Base-by-base conservation (phyloP, 1,140 invertebrate species). In the Magallana gigas region DNA sequence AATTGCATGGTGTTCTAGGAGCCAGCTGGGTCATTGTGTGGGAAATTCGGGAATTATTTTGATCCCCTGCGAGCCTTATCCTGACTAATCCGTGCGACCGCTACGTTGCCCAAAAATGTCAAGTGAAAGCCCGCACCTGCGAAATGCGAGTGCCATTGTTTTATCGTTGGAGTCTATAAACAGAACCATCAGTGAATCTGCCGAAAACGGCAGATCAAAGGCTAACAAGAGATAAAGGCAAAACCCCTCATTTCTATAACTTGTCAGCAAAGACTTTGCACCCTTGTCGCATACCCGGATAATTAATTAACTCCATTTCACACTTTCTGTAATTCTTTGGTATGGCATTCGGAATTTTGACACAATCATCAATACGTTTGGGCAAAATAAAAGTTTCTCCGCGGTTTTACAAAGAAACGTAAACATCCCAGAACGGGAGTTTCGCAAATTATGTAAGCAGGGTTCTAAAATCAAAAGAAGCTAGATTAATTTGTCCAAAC, bases 41-140 rank as follows among this genome's bases (percentile, higher is more conserved):
- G 59, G 81, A 87, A 87, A 62, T 62, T 36, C 76, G 57, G 23
- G 11, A 57, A 76, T 83, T 57, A 59, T 16, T 85, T 76, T 60
- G 83, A 71, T 84, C 83, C 59, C 84, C 85, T 80, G 29, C 64
- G 57, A 60, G 81, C 57, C 18, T 36, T 83, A 64, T 84, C 88
- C 88, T 88, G 85, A 86, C 83, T 60, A 84, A 87, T 58, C 82
- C 86, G 57, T 57, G 86, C 57, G 60, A 87, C 64, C 18, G 14
- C n/a, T 60, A 36, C 18, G n/a, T 23, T 23, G 6, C 18, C 5
- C 23, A 87, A 87, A 84, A 23, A 87, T 87, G 29, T 84, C n/a
- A 60, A 64, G 83, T 58, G 81, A 87, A 87, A 87, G 62, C 62
- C 18, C 57, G 57, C 86, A 87, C 86, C 86, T 87, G 86, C 58